A percentile compares a stretch with the other conserved stretches of the same genome.
Evolutionary conservation across 2,888 invertebrate species (phyloP).

Genomic region (Tenthredo mesomela): DNA sequence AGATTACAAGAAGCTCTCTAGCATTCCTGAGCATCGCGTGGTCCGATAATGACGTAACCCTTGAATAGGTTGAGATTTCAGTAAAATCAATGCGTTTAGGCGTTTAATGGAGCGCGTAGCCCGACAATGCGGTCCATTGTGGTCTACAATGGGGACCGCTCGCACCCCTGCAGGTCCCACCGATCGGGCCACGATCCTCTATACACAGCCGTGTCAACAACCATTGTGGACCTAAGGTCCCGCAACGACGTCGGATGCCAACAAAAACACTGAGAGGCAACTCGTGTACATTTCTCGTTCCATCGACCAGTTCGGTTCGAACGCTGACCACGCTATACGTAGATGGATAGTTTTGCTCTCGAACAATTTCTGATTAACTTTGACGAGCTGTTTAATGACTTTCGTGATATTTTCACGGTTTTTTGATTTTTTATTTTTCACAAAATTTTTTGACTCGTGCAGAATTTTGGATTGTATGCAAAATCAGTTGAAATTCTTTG

Average conservation of each 20-base stretch:
- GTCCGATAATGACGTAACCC: constrained; percentile 50
- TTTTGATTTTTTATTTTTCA: neutral
- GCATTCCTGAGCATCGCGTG: constrained; percentile 46
- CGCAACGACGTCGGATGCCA: constrained; percentile 48
- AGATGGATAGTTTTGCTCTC: neutral
- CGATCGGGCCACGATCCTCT: constrained; percentile 51
- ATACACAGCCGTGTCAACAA: constrained; percentile 51
- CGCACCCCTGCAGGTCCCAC: constrained; percentile 48
- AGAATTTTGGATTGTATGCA: neutral
- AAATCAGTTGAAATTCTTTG: neutral
- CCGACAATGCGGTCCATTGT: constrained; percentile 47
- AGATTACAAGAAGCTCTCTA: constrained; percentile 21
- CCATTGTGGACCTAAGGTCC: constrained; percentile 52
- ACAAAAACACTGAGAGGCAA: constrained; percentile 45
- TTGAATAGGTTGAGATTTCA: constrained; percentile 47
- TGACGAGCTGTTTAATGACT: neutral
- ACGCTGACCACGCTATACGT: constrained; percentile 6
- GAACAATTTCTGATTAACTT: neutral
- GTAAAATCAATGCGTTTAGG: constrained; percentile 52
- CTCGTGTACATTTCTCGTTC: constrained; percentile 48
- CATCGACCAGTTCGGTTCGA: neutral
- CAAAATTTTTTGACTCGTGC: no score
- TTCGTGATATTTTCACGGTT: neutral
- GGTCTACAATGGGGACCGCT: constrained; percentile 51
- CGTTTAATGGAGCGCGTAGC: constrained; percentile 51